These are phyloP conservation scores for Aporophyla lueneburgensis DNA, from an alignment of 2,888 invertebrate species.

Conservation along the genomic window DNA sequence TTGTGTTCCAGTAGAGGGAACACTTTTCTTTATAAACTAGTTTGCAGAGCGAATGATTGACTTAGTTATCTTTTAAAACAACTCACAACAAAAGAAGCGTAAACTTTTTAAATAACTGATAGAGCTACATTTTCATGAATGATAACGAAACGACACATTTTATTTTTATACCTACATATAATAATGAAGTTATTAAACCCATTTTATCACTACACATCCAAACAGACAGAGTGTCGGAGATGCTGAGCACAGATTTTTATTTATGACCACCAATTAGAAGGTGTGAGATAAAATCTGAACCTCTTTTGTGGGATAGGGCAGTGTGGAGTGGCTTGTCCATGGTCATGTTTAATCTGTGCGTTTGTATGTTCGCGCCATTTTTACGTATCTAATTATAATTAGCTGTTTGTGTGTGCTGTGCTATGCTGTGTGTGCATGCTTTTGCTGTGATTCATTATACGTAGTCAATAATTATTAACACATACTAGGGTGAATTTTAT, in stretches of 20 bases:
- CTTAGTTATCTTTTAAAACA: not conserved
- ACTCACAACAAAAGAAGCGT: not conserved
- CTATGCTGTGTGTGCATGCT: not conserved
- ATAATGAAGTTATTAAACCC: conserved; percentile 60
- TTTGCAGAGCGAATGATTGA: too few relatives aligned
- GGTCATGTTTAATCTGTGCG: conserved; percentile 42
- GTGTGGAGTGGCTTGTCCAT: conserved; percentile 54
- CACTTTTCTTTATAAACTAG: too few relatives aligned
- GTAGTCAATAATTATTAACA: too few relatives aligned
- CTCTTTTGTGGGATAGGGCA: conserved; percentile 60
- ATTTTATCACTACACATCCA: conserved; percentile 59
- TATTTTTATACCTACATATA: conserved; percentile 16
- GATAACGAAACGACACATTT: conserved; percentile 1
- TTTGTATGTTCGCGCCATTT: conserved; percentile 7
- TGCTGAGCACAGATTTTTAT: conserved; percentile 79
- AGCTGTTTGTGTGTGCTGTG: not conserved
- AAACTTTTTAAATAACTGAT: not conserved
- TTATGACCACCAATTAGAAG: conserved; percentile 88
- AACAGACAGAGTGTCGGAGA: conserved; percentile 75
- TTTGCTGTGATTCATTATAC: too few relatives aligned
- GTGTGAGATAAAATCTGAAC: conserved; percentile 81
- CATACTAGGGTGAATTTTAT: too few relatives aligned
- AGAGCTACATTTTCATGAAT: not conserved
- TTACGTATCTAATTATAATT: not conserved
- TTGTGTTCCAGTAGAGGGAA: too few relatives aligned